A percentile compares a stretch with the other conserved stretches of the same genome.
phyloP scores from a whole-genome alignment of 2,113 vertebrate genomes.

The Lepus timidus region DNA sequence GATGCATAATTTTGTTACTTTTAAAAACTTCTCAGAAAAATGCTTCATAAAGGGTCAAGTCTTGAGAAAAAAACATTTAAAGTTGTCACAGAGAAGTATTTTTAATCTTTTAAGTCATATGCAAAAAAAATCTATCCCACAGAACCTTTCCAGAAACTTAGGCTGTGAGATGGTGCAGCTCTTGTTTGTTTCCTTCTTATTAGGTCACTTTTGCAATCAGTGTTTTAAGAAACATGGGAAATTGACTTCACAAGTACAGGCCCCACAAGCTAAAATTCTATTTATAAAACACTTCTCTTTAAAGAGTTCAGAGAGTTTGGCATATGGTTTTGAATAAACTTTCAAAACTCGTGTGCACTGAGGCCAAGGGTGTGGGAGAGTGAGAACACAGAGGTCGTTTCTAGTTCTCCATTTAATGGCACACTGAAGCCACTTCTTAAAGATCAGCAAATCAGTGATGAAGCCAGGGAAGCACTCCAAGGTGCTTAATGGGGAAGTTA shows the following conservation, averaged over 20 bases:
- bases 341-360: neutral
- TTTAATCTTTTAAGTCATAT: neutral
- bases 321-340: constrained; percentile 53
- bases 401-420: neutral
- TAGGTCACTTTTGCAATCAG: constrained; percentile 12
- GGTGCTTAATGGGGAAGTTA: neutral
- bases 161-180: neutral
- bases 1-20: neutral
- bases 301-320: constrained; percentile 51
- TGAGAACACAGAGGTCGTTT: neutral
- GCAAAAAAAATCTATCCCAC: neutral
- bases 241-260: neutral
- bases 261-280: constrained; percentile 45
- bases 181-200: neutral
- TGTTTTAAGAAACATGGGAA: constrained; percentile 35
- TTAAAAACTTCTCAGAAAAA: neutral
- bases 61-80: constrained; percentile 27
- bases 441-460: neutral
- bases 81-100: neutral
- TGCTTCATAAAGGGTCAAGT: neutral
- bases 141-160: neutral
- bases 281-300: constrained; percentile 55
- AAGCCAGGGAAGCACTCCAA: neutral
- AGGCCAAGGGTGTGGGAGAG: neutral
- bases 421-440: neutral